Conservation (phyloP, 2,797 vertebrate genomes). For the Echiichthys vipera region DNA sequence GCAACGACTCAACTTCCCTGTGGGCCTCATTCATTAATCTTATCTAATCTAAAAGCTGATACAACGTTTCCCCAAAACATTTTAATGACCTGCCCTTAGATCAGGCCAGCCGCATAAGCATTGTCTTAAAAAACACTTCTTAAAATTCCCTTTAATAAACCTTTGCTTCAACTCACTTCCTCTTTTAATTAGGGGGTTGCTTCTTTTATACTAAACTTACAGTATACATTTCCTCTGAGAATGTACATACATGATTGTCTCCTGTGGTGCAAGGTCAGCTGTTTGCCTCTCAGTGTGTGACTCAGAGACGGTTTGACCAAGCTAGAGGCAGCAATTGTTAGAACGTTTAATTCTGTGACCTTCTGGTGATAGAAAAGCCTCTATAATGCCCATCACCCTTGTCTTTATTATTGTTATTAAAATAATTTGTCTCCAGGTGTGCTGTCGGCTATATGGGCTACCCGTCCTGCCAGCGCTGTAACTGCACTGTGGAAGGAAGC, state of each 20-base stretch:
- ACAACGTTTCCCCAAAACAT: conserved; percentile 28
- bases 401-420: conserved; percentile 54
- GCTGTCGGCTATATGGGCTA: conserved; percentile 90
- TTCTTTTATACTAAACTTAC: background rate
- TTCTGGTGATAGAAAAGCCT: background rate
- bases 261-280: conserved; percentile 1
- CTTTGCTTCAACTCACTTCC: conserved; percentile 18
- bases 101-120: conserved; percentile 6
- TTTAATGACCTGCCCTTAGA: conserved; percentile 52
- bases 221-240: conserved; percentile 30
- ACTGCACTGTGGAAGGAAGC: conserved; percentile 92
- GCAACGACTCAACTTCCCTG: background rate
- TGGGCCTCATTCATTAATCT: conserved; percentile 25
- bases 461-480: conserved; percentile 90
- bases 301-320: background rate
- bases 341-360: conserved; percentile 15
- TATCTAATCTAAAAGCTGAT: conserved; percentile 30
- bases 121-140: conserved; percentile 24
- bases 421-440: conserved; percentile 81
- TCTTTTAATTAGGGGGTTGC: conserved; percentile 23
- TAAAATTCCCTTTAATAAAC: conserved; percentile 41
- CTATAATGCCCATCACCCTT: conserved; percentile 22
- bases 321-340: background rate
- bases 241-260: background rate
- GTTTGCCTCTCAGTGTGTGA: conserved; percentile 17